Evolutionary conservation across 1,140 invertebrate genomes (phyloP).

Genomic region (Drosophila miranda): DNA sequence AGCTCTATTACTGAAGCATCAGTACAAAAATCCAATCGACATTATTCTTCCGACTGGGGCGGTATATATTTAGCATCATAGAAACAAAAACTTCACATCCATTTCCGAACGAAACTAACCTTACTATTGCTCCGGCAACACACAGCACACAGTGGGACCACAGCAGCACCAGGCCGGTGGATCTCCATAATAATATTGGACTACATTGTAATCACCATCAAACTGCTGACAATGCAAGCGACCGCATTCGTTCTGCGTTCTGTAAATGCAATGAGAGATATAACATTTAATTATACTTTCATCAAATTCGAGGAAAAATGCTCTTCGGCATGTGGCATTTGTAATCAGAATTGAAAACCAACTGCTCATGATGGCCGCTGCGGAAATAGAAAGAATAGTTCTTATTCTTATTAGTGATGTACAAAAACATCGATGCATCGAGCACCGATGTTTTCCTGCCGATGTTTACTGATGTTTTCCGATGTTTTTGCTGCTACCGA

Average conservation of each 20-base stretch:
- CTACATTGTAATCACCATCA: too few species aligned
- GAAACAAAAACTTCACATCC: slow-evolving; percentile 1
- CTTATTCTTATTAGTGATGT: too few species aligned
- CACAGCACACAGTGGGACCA: slow-evolving; percentile 15
- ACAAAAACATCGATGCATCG: too few species aligned
- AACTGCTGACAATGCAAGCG: neutral
- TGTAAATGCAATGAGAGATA: slow-evolving; percentile 16
- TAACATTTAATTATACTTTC: neutral
- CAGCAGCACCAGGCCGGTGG: neutral
- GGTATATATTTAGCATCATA: slow-evolving; percentile 54
- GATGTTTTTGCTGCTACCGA: too few species aligned
- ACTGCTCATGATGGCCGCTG: too few species aligned
- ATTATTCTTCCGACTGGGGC: slow-evolving; percentile 59
- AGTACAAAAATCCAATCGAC: slow-evolving; percentile 39
- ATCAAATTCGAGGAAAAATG: neutral
- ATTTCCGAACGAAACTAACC: slow-evolving; percentile 44
- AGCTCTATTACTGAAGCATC: slow-evolving; percentile 8
- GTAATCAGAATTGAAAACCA: slow-evolving; percentile 63
- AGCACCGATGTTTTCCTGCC: too few species aligned
- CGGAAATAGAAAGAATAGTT: too few species aligned
- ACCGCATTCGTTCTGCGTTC: neutral
- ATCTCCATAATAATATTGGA: neutral
- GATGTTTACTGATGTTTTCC: too few species aligned
- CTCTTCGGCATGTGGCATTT: slow-evolving; percentile 11
- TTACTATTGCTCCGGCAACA: slow-evolving; percentile 30